Base-by-base conservation (phyloP, 2,797 vertebrate species). In the Scyliorhinus canicula region DNA sequence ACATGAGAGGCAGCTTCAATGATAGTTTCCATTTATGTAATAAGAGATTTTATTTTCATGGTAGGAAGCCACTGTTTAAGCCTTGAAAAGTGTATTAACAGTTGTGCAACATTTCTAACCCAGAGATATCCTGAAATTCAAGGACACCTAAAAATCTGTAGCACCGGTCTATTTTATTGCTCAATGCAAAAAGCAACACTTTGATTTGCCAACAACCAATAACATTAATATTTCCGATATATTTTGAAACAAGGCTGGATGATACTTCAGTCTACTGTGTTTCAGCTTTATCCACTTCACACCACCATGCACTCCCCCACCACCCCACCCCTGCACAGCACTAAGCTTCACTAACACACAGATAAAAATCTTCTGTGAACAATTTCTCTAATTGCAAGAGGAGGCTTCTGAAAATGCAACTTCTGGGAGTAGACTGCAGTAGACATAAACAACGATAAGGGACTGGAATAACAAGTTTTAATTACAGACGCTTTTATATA, bases 401-500 rank as follows among this genome's bases (percentile, higher is more conserved):
- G 95, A 95, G 95, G 96, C 96, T 95, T 95, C 60, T 85, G 95
- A 91, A 95, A 93, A 95, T 93, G 63, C n/a, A 24, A 96, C 95
- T 96, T 35, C 95, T 95, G 86, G 95, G 96, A 96, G 96, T 95
- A 35, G 95, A 95, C 95, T 96, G 96, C 96, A 96, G 96, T 96
- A 96, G 96, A 96, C 96, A 95, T 95, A 95, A 96, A 96, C 96
- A 96, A 55, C 26, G 77, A 60, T 93, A 93, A 95, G 95, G 95
- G 95, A 96, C 96, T 90, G 96, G 97, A 96, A 97, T 96, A 96
- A 96, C 96, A 95, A 96, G 96, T 96, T 96, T 96, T 95, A 96
- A 84, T 96, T 96, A 95, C 96, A 96, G 96, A 44, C 94, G 90
- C 96, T 96, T 96, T 95, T 82, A 94, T 95, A 96, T 95, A 96